These are phyloP conservation scores for Spilarctia lutea DNA, from an alignment of 2,888 invertebrate genomes.

Conservation along the genomic window DNA sequence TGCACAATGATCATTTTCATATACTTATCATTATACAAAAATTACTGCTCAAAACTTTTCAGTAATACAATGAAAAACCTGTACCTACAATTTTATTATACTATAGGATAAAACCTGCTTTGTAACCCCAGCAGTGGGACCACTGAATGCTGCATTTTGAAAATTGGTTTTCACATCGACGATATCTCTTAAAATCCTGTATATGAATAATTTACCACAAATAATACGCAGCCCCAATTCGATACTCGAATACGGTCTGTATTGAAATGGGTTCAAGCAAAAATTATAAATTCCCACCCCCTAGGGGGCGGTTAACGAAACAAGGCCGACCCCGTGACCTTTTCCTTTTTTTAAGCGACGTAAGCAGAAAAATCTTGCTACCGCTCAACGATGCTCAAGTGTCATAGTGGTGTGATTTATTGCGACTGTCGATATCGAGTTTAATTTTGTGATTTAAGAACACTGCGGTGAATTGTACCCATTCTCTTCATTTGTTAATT, in stretches of 20 bases:
- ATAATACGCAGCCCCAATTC: constrained; percentile 24
- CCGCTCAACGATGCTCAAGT: constrained; percentile 62
- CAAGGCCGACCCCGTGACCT: constrained; percentile 73
- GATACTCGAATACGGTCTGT: constrained; percentile 32
- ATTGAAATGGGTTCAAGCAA: constrained; percentile 33
- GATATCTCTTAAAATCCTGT: background rate
- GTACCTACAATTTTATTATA: too few species aligned
- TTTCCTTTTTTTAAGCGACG: constrained; percentile 69
- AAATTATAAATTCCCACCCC: constrained; percentile 51
- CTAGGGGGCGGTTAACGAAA: constrained; percentile 52
- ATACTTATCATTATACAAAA: too few species aligned
- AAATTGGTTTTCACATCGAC: background rate
- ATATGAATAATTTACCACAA: background rate
- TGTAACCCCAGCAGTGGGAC: too few species aligned
- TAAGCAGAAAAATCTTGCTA: constrained; percentile 71
- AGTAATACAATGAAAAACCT: too few species aligned
- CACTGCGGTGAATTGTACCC: too few species aligned
- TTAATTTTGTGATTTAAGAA: too few species aligned
- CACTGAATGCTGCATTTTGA: too few species aligned
- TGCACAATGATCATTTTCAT: too few species aligned
- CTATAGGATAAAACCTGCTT: too few species aligned
- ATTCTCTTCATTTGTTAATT: too few species aligned
- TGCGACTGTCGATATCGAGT: background rate
- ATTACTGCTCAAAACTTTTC: too few species aligned
- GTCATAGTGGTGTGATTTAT: constrained; percentile 46